Base-by-base conservation (phyloP, 1,140 invertebrate genomes). In the Carposina sasakii region DNA sequence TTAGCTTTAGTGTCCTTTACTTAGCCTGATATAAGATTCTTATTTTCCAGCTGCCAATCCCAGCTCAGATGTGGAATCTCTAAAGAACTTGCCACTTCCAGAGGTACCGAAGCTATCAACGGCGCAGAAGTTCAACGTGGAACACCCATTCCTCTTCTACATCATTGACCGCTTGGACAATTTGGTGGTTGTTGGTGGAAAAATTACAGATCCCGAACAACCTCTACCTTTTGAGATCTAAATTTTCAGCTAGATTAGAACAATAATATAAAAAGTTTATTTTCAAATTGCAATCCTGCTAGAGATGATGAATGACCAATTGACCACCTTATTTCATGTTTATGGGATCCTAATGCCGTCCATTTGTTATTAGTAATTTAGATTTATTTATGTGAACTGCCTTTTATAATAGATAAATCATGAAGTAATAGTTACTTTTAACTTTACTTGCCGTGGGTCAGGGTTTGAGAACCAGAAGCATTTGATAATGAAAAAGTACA, bases 141-240 rank as follows among this genome's bases (percentile, higher is more conserved):
- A 92, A 49, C 89, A 87, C 56, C 91, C 91, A 0, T 93, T 92
- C 66, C 58, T 91, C 9, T 92, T 91, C 65, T 89, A 90, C 61
- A 88, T 93, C 20, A 62, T 88, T 12, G 90, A 93, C 54, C 86
- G 84, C 28, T 65, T 86, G 26, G 87, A 88, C 40, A 86, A 89
- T 21, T 81, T 91, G 5, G 85, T 92, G 1, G 79, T 90, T 4
- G 90, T 91, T 47, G 85, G 88, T 3, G 91, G 91, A 43, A 90
- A 89, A 63, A 61, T 90, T 17, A 81, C 74, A 41, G 83, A 88
- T 54, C 85, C 85, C 1, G 59, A 76, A 48, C 52, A 76, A 48
- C 72, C 71, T 12, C 63, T 63, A 42, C 63, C 65, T 0, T 63
- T 76, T 20, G 64, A 70, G 60, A 64, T 60, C 36, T 62, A 51